Conservation (phyloP, 2,113 vertebrate species). For the Halcyon senegalensis region DNA sequence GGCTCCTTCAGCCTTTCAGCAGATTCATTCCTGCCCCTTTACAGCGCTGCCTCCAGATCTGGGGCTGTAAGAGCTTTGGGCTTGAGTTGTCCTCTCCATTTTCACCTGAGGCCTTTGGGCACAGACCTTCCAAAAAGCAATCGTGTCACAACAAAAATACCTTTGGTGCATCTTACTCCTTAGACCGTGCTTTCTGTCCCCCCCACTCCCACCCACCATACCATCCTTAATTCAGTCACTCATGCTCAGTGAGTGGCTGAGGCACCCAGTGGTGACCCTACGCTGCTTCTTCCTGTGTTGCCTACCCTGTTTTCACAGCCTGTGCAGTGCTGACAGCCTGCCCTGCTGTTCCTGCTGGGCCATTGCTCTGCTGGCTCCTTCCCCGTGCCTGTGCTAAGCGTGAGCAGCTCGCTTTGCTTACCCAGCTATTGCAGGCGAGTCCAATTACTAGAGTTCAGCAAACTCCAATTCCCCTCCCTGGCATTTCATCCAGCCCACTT, state of each 20-base stretch:
- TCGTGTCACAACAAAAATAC: background rate
- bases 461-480: slow-evolving; percentile 48
- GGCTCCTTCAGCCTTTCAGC: background rate
- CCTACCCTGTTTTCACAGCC: background rate
- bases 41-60: background rate
- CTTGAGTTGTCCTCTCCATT: background rate
- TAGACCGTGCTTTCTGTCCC: background rate
- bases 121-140: background rate
- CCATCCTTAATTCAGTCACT: background rate
- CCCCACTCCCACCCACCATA: fast-evolving
- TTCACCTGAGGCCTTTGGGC: background rate
- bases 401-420: background rate
- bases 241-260: background rate
- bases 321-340: background rate
- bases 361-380: background rate
- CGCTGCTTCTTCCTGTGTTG: fast-evolving
- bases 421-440: background rate
- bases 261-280: background rate
- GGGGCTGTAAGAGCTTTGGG: background rate
- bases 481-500: slow-evolving; percentile 51
- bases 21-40: background rate
- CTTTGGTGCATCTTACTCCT: background rate
- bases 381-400: background rate
- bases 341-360: background rate
- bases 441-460: slow-evolving; percentile 54